Percentiles rank a stretch among this genome's conserved stretches.
Evolutionary conservation across 2,797 vertebrate genomes (phyloP).

Genomic region (Ceryle rudis): DNA sequence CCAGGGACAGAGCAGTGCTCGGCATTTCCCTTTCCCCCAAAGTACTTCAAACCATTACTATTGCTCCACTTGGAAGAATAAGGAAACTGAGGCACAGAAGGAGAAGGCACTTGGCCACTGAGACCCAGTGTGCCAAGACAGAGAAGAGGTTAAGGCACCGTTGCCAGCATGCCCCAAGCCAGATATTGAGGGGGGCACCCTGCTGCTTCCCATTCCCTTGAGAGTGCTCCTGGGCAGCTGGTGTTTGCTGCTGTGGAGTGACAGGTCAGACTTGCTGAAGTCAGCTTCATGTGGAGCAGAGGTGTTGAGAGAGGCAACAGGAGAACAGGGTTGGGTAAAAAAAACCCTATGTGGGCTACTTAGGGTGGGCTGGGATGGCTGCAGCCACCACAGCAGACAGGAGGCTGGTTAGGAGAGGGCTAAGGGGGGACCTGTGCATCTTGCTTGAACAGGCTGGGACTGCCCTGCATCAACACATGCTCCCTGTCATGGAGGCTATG

Average conservation of each 20-base stretch:
- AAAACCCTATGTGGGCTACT: not conserved
- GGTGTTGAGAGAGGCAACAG: not conserved
- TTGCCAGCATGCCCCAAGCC: not conserved
- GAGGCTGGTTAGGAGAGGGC: not conserved
- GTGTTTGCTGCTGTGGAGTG: rapidly evolving
- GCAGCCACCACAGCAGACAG: not conserved
- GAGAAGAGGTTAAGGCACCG: not conserved
- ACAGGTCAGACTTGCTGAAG: rapidly evolving
- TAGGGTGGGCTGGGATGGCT: not conserved
- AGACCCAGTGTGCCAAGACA: rapidly evolving
- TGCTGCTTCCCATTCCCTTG: not conserved
- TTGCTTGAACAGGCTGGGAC: not conserved
- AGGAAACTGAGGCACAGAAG: not conserved
- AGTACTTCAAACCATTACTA: not conserved
- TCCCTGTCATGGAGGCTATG: not conserved
- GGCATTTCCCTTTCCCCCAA: not conserved
- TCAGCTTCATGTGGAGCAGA: rapidly evolving
- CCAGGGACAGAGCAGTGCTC: rapidly evolving
- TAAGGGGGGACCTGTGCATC: not conserved
- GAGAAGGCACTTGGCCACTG: not conserved
- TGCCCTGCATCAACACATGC: not conserved
- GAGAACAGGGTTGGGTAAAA: not conserved
- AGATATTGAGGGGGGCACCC: not conserved
- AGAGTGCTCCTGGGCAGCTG: rapidly evolving
- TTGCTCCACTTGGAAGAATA: rapidly evolving